Percentiles rank a stretch among this genome's conserved stretches.
Conservation (phyloP, 2,113 vertebrate genomes). For the Cairina moschata region DNA sequence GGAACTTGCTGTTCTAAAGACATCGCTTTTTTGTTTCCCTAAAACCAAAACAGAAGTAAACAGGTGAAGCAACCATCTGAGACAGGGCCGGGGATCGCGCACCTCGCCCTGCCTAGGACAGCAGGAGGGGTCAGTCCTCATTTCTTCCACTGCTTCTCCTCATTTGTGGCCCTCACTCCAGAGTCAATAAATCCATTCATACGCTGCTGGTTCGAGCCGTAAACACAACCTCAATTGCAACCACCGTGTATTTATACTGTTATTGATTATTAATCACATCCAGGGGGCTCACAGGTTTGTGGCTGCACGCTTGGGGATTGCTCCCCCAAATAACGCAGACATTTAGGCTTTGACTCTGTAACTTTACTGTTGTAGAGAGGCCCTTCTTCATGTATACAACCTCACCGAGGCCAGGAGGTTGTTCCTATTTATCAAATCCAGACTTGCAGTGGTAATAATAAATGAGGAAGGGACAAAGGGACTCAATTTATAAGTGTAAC, state of each 20-base stretch:
- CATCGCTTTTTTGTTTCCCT: too few species aligned
- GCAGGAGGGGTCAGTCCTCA: not conserved
- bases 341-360: not conserved
- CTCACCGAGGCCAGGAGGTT: not conserved
- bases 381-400: not conserved
- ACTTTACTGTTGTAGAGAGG: not conserved
- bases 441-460: not conserved
- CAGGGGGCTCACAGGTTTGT: not conserved
- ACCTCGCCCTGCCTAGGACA: not conserved
- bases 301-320: not conserved
- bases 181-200: not conserved
- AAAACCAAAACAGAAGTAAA: too few species aligned
- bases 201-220: not conserved
- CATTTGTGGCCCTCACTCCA: not conserved
- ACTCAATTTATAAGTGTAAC: not conserved
- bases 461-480: constrained; percentile 21
- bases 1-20: too few species aligned
- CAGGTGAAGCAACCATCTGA: not conserved
- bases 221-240: not conserved
- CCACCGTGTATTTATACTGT: not conserved
- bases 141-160: not conserved
- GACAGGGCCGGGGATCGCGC: not conserved
- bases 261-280: not conserved
- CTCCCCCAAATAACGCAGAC: not conserved
- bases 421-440: not conserved